Percentiles rank a stretch among this genome's conserved stretches.
phyloP scores from a whole-genome alignment of 2,888 invertebrate genomes.

The Anoplius nigerrimus region DNA sequence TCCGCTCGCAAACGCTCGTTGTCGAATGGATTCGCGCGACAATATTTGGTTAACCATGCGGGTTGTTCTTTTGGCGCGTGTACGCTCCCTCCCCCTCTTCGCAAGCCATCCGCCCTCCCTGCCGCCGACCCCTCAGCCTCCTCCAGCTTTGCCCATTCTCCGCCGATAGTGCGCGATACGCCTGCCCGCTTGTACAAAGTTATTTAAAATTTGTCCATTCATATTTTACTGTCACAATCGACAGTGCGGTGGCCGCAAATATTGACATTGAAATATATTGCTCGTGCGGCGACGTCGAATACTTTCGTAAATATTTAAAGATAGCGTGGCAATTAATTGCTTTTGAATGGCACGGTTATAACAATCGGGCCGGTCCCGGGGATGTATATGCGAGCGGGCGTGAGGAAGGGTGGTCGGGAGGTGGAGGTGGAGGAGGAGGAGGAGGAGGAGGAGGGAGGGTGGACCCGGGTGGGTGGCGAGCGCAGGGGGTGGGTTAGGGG shows the following conservation, averaged over 20 bases:
- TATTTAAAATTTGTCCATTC: conserved; percentile 51
- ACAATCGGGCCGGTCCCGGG: conserved; percentile 19
- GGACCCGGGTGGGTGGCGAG: not conserved
- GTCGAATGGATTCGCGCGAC: conserved; percentile 9
- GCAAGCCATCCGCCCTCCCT: too few species aligned
- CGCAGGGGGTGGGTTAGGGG: not conserved
- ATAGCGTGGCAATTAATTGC: conserved; percentile 41
- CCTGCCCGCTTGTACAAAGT: conserved; percentile 24
- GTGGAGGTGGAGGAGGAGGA: not conserved
- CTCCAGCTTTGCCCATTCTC: too few species aligned
- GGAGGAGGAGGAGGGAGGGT: not conserved
- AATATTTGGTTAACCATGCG: conserved; percentile 30
- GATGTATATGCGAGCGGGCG: not conserved
- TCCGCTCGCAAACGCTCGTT: too few species aligned
- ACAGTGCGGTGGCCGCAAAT: conserved; percentile 22
- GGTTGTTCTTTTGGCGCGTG: conserved; percentile 14
- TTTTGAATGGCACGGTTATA: conserved; percentile 38
- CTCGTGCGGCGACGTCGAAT: conserved; percentile 17
- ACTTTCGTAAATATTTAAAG: conserved; percentile 47
- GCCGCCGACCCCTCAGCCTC: too few species aligned
- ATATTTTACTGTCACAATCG: conserved; percentile 38
- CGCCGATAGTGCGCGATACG: conserved; percentile 22
- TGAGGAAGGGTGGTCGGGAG: not conserved
- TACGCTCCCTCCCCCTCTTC: conserved; percentile 3
- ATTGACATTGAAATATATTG: conserved; percentile 21